Percentiles rank a stretch among this genome's conserved stretches.
phyloP scores from a whole-genome alignment of 2,797 vertebrate species.

The Eulemur coronatus region DNA sequence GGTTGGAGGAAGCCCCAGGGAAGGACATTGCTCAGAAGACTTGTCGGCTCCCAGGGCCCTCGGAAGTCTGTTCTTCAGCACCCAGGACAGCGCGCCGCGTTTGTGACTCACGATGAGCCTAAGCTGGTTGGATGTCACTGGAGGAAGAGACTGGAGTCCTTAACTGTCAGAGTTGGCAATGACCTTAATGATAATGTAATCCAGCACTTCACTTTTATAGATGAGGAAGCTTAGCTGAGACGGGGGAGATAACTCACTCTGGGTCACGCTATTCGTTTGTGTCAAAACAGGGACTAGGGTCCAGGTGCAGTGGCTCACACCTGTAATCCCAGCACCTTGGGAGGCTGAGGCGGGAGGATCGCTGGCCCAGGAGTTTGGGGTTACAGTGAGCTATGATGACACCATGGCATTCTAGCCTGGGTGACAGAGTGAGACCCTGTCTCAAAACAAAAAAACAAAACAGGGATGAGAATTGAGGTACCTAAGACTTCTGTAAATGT shows the following conservation, averaged over 20 bases:
- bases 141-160: background rate
- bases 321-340: background rate
- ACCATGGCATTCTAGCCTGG: too few species aligned
- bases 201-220: background rate
- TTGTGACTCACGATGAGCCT: background rate
- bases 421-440: background rate
- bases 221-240: background rate
- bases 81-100: background rate
- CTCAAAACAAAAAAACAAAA: background rate
- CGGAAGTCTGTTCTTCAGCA: background rate
- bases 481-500: background rate
- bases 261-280: background rate
- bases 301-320: fast-evolving
- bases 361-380: too few species aligned
- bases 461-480: background rate
- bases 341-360: background rate
- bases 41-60: background rate
- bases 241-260: background rate
- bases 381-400: too few species aligned
- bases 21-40: background rate
- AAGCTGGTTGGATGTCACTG: background rate
- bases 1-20: background rate
- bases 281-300: background rate
- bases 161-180: background rate
- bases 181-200: background rate